Percentiles rank a stretch among this genome's conserved stretches.
Conservation (phyloP, 1,140 invertebrate genomes). For the Andricus grossulariae region DNA sequence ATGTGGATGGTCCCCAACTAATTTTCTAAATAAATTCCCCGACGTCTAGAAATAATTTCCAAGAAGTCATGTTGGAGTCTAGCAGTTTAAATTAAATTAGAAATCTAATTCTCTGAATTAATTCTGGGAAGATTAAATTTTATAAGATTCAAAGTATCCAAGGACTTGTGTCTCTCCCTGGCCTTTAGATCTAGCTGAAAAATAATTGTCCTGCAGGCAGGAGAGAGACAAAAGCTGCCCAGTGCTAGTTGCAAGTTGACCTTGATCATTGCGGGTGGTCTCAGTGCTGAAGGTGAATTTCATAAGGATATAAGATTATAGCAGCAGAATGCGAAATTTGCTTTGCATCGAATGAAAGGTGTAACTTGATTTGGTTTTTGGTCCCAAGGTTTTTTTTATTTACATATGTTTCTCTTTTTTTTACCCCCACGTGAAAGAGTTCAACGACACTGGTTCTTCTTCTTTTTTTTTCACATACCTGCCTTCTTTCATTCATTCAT, state of each 20-base stretch:
- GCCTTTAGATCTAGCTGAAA: slow-evolving; percentile 7
- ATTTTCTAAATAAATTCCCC: no score
- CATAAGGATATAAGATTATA: slow-evolving; percentile 13
- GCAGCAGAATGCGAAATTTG: slow-evolving; percentile 10
- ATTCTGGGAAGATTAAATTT: slow-evolving; percentile 9
- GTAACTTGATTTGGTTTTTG: not conserved
- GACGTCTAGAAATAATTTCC: no score
- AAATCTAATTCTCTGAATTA: not conserved
- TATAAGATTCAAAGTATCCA: slow-evolving; percentile 17
- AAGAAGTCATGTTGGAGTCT: no score
- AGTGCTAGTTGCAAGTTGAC: slow-evolving; percentile 11
- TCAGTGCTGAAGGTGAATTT: slow-evolving; percentile 19
- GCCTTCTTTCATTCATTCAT: slow-evolving; percentile 18
- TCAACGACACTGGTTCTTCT: no score
- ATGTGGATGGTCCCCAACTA: no score
- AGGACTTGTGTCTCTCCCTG: slow-evolving; percentile 1
- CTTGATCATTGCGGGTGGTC: slow-evolving; percentile 27
- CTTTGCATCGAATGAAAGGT: not conserved
- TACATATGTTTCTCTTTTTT: not conserved
- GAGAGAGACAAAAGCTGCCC: slow-evolving; percentile 17
- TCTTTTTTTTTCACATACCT: not conserved
- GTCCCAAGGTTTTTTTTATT: not conserved
- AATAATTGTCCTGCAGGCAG: not conserved
- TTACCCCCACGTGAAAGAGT: not conserved
- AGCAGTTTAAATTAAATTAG: no score